Conservation (phyloP, 2,797 vertebrate genomes). For the Morelia viridis region DNA sequence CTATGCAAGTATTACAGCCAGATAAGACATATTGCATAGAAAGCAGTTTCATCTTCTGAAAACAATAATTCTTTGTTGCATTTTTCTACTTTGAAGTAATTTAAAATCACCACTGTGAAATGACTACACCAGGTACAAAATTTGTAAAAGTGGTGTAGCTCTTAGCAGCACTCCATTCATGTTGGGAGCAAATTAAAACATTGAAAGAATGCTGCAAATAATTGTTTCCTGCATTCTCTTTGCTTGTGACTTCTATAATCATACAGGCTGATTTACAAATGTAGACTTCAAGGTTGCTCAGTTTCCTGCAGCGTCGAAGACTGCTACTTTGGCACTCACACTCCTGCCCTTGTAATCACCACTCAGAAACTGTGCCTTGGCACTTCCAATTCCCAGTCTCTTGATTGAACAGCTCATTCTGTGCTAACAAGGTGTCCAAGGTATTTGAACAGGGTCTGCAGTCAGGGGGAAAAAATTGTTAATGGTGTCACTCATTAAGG, state of each 20-base stretch:
- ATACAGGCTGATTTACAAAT: constrained; percentile 99
- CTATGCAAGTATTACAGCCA: constrained; percentile 41
- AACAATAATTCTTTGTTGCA: constrained; percentile 56
- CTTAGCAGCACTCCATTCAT: constrained; percentile 72
- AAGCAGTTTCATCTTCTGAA: constrained; percentile 52
- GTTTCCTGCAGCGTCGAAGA: constrained; percentile 96
- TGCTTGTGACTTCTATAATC: constrained; percentile 94
- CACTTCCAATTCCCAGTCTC: constrained; percentile 88
- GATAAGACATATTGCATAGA: constrained; percentile 45
- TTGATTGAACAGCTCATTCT: constrained; percentile 99
- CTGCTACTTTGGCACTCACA: constrained; percentile 91
- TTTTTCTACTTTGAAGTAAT: constrained; percentile 47
- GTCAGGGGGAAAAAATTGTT: constrained; percentile 78
- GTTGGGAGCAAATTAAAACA: constrained; percentile 81
- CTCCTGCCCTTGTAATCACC: constrained; percentile 97
- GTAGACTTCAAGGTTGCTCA: constrained; percentile 98
- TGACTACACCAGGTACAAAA: constrained; percentile 55
- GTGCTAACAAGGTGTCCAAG: constrained; percentile 96
- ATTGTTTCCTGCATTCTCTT: constrained; percentile 95
- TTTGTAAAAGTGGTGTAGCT: constrained; percentile 68
- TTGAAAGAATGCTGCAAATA: constrained; percentile 84
- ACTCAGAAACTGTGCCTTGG: constrained; percentile 90
- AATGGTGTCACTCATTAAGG: constrained; percentile 94
- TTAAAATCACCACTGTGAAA: constrained; percentile 59
- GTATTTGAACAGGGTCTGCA: constrained; percentile 88